Percentiles rank a stretch among this genome's conserved stretches.
These are phyloP conservation scores for Centroberyx gerrardi DNA, from an alignment of 2,797 vertebrate genomes.

Conservation along the genomic window DNA sequence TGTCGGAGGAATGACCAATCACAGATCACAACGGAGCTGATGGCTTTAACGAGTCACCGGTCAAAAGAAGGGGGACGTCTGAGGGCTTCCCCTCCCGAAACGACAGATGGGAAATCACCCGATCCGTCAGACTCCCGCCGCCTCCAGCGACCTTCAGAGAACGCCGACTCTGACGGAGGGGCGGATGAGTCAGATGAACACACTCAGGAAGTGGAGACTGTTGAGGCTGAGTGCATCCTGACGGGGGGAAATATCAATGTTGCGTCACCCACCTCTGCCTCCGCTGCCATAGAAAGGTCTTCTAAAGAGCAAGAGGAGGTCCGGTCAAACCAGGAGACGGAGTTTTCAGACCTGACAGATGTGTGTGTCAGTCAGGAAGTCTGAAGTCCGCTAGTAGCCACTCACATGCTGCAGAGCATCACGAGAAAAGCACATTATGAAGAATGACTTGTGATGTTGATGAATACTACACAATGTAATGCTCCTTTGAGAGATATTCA, in stretches of 20 bases:
- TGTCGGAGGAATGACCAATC: constrained; percentile 8
- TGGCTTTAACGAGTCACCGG: not conserved
- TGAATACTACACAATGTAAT: not conserved
- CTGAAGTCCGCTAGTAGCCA: constrained; percentile 21
- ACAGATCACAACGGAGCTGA: constrained; percentile 20
- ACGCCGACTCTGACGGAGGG: not conserved
- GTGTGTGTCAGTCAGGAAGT: constrained; percentile 20
- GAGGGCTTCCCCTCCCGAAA: constrained; percentile 11
- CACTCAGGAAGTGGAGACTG: constrained; percentile 6
- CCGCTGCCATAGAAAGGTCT: not conserved
- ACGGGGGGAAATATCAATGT: constrained; percentile 12
- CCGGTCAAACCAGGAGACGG: constrained; percentile 26
- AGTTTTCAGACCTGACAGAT: constrained; percentile 31
- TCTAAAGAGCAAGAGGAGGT: constrained; percentile 17
- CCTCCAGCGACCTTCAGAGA: constrained; percentile 13
- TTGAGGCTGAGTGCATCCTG: not conserved
- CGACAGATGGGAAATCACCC: constrained; percentile 4
- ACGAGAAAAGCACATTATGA: not conserved
- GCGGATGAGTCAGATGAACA: constrained; percentile 26
- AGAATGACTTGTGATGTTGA: not conserved
- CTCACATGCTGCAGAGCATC: not conserved
- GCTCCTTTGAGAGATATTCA: not conserved
- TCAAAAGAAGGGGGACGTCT: constrained; percentile 19
- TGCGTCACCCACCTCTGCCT: not conserved
- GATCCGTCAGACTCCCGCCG: constrained; percentile 4